phyloP scores from a whole-genome alignment of 2,113 vertebrate genomes.

The Ciconia stormi region DNA sequence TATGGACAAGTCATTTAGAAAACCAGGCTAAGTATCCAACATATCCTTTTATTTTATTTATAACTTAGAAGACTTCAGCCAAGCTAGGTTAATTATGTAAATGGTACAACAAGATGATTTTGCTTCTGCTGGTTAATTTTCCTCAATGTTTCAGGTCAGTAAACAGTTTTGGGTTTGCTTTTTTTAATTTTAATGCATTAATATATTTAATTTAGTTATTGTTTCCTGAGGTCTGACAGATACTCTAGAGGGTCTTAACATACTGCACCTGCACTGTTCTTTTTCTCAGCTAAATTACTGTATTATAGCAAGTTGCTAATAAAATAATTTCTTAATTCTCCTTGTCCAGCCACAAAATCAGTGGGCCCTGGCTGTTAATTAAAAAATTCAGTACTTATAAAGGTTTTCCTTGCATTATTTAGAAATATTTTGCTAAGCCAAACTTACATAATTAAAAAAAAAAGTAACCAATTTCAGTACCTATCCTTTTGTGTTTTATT shows the following conservation, averaged over 20 bases:
- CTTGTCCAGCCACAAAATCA: not conserved
- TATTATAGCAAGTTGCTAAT: not conserved
- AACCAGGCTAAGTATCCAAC: not conserved
- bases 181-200: not conserved
- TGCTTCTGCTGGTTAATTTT: not conserved
- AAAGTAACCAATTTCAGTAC: not conserved
- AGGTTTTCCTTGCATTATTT: not conserved
- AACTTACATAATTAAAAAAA: not conserved
- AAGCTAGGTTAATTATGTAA: constrained; percentile 10
- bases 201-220: not conserved
- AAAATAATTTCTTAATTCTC: not conserved
- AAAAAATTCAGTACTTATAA: not conserved
- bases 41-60: constrained; percentile 28
- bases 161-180: not conserved
- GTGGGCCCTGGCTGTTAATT: not conserved
- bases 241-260: not conserved
- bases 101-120: not conserved
- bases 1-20: not conserved
- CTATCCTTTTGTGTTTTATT: not conserved
- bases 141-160: not conserved
- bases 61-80: not conserved
- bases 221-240: not conserved
- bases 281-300: not conserved
- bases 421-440: not conserved
- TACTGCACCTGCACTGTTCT: not conserved